A percentile compares a stretch with the other conserved stretches of the same genome.
phyloP scores from a whole-genome alignment of 2,888 invertebrate genomes.

The Ashinkailepas kermadecensis region DNA sequence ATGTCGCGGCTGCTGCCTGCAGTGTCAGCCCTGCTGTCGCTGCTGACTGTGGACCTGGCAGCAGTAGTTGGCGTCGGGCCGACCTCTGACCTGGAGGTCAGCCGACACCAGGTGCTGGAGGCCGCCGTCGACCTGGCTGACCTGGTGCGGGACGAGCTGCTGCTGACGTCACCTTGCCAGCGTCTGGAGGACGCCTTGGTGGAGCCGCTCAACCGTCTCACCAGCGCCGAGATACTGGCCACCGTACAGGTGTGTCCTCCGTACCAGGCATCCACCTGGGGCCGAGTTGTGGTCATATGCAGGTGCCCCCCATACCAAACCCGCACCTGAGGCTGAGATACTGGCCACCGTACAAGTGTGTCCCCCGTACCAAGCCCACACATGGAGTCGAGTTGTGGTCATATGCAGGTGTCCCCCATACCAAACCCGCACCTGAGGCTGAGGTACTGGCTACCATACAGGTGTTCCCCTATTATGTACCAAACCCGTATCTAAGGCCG shows the following conservation, averaged over 20 bases:
- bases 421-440: too few species aligned
- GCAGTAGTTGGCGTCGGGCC: background rate
- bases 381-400: too few species aligned
- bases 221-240: conserved; percentile 30
- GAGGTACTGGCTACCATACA: too few species aligned
- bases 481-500: too few species aligned
- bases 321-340: too few species aligned
- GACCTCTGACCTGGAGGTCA: background rate
- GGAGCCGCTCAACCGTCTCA: conserved; percentile 30
- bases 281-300: too few species aligned
- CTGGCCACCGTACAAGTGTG: too few species aligned
- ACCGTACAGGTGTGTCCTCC: conserved; percentile 22
- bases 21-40: background rate
- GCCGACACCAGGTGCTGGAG: conserved; percentile 28
- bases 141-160: conserved; percentile 32
- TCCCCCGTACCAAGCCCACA: too few species aligned
- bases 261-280: background rate
- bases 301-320: too few species aligned
- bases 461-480: too few species aligned
- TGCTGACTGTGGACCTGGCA: background rate
- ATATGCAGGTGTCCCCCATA: too few species aligned
- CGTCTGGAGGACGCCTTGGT: conserved; percentile 27
- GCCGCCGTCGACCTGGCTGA: conserved; percentile 28
- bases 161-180: conserved; percentile 30
- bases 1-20: background rate